These are phyloP conservation scores for Phalacrocorax carbo DNA, from an alignment of 2,113 vertebrate genomes.

Conservation along the genomic window DNA sequence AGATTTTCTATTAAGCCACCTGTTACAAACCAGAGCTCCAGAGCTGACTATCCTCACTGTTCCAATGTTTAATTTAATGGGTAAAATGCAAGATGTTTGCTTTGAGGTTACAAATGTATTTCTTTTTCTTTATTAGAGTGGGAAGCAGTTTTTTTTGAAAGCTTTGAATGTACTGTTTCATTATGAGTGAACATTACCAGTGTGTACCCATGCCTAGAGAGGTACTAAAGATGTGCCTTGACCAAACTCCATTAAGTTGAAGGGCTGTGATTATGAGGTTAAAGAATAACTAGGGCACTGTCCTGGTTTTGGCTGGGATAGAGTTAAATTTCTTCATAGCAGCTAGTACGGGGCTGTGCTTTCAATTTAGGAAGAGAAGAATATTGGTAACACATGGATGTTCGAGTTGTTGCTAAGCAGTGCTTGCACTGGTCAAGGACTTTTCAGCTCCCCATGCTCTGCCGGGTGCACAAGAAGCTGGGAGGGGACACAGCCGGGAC, in stretches of 20 bases:
- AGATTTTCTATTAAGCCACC: background rate
- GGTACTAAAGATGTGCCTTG: background rate
- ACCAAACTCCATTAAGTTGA: background rate
- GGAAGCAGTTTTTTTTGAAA: background rate
- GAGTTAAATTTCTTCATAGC: no score
- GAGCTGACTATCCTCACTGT: background rate
- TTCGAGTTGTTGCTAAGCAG: no score
- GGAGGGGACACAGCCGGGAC: no score
- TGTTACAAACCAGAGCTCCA: background rate
- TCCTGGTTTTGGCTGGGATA: no score
- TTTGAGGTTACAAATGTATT: background rate
- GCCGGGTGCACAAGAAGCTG: no score
- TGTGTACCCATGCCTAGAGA: background rate
- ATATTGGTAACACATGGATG: no score
- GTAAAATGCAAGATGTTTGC: background rate
- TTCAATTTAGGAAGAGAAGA: no score
- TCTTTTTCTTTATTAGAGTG: background rate
- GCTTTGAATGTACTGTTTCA: background rate
- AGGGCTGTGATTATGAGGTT: background rate
- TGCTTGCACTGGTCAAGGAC: no score
- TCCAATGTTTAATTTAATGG: background rate
- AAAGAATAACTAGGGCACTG: background rate
- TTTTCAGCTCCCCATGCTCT: no score
- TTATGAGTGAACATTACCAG: background rate
- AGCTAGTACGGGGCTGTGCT: no score